Evolutionary conservation across 2,113 vertebrate species (phyloP).

Genomic region (Alaudala cheleensis): DNA sequence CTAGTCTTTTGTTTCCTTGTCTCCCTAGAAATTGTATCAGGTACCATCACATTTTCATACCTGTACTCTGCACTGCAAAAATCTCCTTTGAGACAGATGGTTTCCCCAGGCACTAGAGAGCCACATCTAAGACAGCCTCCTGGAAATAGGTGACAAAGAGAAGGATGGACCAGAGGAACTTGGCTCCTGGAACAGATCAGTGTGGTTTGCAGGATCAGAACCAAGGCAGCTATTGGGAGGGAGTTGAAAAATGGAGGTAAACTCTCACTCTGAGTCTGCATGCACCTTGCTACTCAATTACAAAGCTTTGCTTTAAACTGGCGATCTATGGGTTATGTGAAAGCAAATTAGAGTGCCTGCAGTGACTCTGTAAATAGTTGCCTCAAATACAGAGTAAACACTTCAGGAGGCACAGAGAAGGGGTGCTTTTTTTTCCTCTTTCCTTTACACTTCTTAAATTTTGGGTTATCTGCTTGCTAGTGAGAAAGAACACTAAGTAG

Average conservation of each 20-base stretch:
- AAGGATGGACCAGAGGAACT: background rate
- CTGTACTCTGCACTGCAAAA: background rate
- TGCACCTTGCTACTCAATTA: background rate
- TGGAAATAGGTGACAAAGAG: background rate
- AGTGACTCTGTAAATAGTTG: background rate
- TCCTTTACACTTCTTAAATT: background rate
- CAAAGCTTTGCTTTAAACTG: background rate
- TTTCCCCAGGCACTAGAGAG: background rate
- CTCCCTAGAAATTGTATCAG: background rate
- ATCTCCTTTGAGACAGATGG: background rate
- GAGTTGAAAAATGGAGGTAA: background rate
- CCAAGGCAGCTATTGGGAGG: background rate
- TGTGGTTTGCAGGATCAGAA: background rate
- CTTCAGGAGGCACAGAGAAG: background rate
- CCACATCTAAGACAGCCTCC: background rate
- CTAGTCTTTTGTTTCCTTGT: background rate
- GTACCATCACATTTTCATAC: background rate
- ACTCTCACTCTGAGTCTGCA: background rate
- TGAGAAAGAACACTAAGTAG: background rate
- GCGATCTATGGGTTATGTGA: background rate
- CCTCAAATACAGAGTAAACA: background rate
- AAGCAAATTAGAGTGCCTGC: background rate
- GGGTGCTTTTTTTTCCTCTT: accelerated
- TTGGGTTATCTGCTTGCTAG: background rate
- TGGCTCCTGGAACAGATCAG: background rate